phyloP scores from a whole-genome alignment of 1,140 invertebrate species.

The Dendroctonus valens region DNA sequence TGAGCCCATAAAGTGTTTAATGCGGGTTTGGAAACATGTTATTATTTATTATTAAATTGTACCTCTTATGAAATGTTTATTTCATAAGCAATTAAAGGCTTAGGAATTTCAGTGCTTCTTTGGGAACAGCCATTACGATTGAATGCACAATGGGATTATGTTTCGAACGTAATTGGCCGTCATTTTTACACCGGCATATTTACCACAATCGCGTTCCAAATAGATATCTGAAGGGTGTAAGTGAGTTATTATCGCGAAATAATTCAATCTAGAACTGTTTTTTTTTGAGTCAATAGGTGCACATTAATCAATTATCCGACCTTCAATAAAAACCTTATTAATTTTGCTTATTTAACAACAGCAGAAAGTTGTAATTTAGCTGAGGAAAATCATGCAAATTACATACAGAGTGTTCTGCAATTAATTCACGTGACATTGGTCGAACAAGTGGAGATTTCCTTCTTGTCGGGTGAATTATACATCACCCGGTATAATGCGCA shows the following conservation, averaged over 20 bases:
- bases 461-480: too few relatives aligned
- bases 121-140: not conserved
- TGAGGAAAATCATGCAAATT: too few relatives aligned
- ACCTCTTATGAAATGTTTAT: conserved; percentile 36
- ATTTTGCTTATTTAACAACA: too few relatives aligned
- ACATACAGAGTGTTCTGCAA: too few relatives aligned
- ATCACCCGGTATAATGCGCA: too few relatives aligned
- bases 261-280: not conserved
- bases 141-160: not conserved
- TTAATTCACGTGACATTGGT: too few relatives aligned
- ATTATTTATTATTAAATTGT: conserved; percentile 44
- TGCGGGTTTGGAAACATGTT: conserved; percentile 40
- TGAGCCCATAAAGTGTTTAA: conserved; percentile 41
- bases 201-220: too few relatives aligned
- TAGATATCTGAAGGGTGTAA: not conserved
- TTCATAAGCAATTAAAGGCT: conserved; percentile 30
- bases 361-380: too few relatives aligned
- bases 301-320: too few relatives aligned
- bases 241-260: not conserved
- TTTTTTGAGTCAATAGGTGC: not conserved
- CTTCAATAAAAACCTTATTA: too few relatives aligned
- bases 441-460: too few relatives aligned
- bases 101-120: conserved; percentile 3
- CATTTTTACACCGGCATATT: too few relatives aligned
- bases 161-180: not conserved